Percentiles rank a stretch among this genome's conserved stretches.
phyloP scores from a whole-genome alignment of 2,888 invertebrate species.

The Diaprepes abbreviatus region DNA sequence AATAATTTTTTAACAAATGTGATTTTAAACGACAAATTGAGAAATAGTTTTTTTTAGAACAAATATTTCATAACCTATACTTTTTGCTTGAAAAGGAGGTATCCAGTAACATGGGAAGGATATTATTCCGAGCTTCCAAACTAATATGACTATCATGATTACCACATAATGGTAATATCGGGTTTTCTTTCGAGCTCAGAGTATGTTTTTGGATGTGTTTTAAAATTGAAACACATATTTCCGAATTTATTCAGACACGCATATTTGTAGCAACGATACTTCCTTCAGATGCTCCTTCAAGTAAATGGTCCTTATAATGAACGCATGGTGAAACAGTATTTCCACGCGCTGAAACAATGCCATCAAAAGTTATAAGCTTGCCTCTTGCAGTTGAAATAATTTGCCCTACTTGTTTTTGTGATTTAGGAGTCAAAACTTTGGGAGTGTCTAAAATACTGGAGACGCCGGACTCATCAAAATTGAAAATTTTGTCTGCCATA shows the following conservation, averaged over 20 bases:
- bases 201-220: no score
- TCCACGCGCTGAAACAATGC: slow-evolving; percentile 57
- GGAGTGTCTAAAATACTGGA: not conserved
- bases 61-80: no score
- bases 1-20: no score
- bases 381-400: slow-evolving; percentile 58
- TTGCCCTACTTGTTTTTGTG: slow-evolving; percentile 42
- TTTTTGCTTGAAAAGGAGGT: no score
- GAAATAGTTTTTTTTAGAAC: no score
- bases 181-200: slow-evolving; percentile 52
- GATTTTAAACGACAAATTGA: no score
- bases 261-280: slow-evolving; percentile 2
- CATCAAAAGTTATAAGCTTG: no score
- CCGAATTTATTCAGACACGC: slow-evolving; percentile 23
- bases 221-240: slow-evolving; percentile 1
- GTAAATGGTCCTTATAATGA: slow-evolving; percentile 15
- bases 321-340: slow-evolving; percentile 56
- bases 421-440: slow-evolving; percentile 1
- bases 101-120: no score
- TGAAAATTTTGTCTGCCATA: not conserved
- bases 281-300: slow-evolving; percentile 13
- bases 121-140: no score
- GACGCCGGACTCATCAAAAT: not conserved
- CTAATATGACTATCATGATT: slow-evolving; percentile 47
- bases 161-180: slow-evolving; percentile 72